phyloP scores from a whole-genome alignment of 1,140 invertebrate genomes.

The Microplitis mediator region DNA sequence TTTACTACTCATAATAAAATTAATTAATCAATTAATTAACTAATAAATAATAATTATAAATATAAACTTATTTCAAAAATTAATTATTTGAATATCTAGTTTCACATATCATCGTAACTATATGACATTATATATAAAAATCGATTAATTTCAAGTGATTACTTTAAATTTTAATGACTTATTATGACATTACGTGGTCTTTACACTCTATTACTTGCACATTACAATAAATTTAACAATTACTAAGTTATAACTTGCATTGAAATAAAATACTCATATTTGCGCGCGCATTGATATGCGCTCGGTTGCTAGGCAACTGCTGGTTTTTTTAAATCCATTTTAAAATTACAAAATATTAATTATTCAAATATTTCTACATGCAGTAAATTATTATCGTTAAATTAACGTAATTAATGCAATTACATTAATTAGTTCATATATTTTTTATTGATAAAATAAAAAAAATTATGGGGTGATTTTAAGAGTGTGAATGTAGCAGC shows the following conservation, averaged over 20 bases:
- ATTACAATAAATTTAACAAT: no score
- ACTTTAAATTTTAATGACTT: neutral
- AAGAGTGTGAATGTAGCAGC: no score
- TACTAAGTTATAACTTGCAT: no score
- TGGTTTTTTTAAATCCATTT: neutral
- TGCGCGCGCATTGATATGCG: neutral
- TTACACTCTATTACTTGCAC: neutral
- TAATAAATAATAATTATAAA: neutral
- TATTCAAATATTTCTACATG: neutral
- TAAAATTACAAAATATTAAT: neutral
- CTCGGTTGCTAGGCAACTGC: neutral
- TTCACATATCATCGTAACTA: constrained; percentile 2
- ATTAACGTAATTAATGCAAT: no score
- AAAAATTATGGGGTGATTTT: no score
- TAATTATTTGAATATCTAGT: neutral
- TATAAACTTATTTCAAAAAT: neutral
- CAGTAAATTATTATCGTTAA: no score
- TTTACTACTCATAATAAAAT: neutral
- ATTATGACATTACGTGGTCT: neutral
- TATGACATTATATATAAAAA: neutral
- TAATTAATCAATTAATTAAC: neutral
- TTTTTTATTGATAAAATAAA: no score
- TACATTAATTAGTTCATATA: no score
- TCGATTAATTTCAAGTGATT: neutral
- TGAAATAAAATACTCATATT: neutral